These are phyloP conservation scores for Luidia sarsii DNA, from an alignment of 53 echinoderm and acorn worm genomes.

Conservation along the genomic window DNA sequence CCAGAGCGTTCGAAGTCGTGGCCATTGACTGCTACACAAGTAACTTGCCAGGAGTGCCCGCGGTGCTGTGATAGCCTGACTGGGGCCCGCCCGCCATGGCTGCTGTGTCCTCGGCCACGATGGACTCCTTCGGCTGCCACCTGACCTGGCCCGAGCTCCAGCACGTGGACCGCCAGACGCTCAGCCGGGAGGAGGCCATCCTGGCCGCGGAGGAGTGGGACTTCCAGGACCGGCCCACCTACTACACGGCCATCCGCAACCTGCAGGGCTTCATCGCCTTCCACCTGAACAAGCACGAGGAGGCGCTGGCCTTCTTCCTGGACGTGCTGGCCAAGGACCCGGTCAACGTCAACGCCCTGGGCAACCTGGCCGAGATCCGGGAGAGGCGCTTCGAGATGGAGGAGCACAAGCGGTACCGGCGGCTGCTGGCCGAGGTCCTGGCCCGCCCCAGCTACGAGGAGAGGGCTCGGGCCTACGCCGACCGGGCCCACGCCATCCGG, in stretches of 20 bases:
- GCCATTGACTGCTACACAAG: too few species aligned
- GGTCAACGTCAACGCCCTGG: conserved; percentile 73
- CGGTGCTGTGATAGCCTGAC: too few species aligned
- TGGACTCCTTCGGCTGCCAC: conserved; percentile 76
- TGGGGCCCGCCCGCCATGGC: too few species aligned
- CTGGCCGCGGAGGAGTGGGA: conserved; percentile 63
- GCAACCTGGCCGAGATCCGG: conserved; percentile 55
- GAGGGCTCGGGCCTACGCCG: conserved; percentile 77
- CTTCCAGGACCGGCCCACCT: conserved; percentile 63
- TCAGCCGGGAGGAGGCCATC: conserved; percentile 35
- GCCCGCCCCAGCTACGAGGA: conserved; percentile 28
- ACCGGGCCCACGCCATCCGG: conserved; percentile 71
- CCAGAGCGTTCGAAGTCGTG: too few species aligned
- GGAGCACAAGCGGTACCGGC: background rate
- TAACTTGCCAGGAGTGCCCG: too few species aligned
- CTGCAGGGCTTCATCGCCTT: conserved; percentile 80
- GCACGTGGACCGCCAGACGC: conserved; percentile 28
- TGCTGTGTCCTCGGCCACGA: background rate
- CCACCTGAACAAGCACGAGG: conserved; percentile 58
- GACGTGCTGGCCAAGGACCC: conserved; percentile 63
- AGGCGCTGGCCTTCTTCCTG: conserved; percentile 56
- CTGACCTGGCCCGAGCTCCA: conserved; percentile 78
- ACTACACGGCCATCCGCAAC: conserved; percentile 70
- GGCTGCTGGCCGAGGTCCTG: conserved; percentile 42
- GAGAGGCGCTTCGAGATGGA: conserved; percentile 5